A percentile compares a stretch with the other conserved stretches of the same genome.
Conservation (phyloP, 2,797 vertebrate genomes). For the Mallotus villosus region DNA sequence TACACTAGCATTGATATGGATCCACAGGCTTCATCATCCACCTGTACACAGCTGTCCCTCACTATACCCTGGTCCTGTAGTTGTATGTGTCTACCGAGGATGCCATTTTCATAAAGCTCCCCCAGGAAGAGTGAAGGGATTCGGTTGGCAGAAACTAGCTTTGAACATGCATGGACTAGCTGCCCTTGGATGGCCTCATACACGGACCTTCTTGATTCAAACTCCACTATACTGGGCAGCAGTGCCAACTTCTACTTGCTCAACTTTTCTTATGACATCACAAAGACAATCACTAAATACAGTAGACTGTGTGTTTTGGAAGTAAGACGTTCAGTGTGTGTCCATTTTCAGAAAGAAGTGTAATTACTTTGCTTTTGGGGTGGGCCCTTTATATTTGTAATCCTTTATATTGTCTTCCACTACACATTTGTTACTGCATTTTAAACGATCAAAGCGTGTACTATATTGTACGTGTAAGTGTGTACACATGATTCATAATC, state of each 20-base stretch:
- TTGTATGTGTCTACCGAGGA: neutral
- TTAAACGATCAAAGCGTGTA: neutral
- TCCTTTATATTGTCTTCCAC: neutral
- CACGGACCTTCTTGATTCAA: neutral
- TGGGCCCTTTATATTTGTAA: constrained; percentile 2
- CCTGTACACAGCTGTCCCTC: neutral
- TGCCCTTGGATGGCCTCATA: neutral
- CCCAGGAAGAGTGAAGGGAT: neutral
- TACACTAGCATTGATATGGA: neutral
- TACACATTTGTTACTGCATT: neutral
- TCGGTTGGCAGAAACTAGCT: neutral
- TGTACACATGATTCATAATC: neutral
- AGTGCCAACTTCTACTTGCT: neutral
- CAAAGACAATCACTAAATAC: neutral
- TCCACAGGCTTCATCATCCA: neutral
- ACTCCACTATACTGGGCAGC: neutral
- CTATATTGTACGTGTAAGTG: neutral
- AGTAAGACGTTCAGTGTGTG: neutral
- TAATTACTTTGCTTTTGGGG: neutral
- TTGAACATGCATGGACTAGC: neutral
- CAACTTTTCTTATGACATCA: neutral
- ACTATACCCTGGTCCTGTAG: neutral
- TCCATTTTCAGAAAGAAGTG: neutral
- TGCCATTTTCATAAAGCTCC: neutral
- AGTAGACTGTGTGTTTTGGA: neutral